These are phyloP conservation scores for Hesperophylax magnus DNA, from an alignment of 1,140 invertebrate genomes.

Conservation along the genomic window DNA sequence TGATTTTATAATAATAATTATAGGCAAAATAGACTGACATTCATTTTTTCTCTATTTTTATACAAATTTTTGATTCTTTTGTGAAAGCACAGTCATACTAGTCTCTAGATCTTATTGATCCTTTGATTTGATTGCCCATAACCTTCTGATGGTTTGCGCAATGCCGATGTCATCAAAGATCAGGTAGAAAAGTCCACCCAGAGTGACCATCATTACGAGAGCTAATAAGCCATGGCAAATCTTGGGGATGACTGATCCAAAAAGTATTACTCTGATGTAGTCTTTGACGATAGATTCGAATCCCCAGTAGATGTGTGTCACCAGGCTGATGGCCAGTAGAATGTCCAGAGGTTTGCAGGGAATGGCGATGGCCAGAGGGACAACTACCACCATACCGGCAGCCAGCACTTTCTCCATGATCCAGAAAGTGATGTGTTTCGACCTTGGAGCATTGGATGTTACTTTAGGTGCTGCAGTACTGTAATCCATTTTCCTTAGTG, in stretches of 20 bases:
- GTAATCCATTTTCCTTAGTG: constrained; percentile 19
- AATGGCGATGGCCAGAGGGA: constrained; percentile 76
- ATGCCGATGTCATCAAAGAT: constrained; percentile 92
- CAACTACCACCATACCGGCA: constrained; percentile 72
- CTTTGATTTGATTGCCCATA: constrained; percentile 73
- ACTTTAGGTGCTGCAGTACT: constrained; percentile 19
- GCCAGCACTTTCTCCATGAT: constrained; percentile 77
- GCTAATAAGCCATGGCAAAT: constrained; percentile 79
- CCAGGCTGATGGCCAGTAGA: constrained; percentile 74
- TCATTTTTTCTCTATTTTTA: too few species aligned
- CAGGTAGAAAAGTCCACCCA: constrained; percentile 89
- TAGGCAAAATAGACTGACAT: too few species aligned
- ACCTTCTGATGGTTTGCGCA: constrained; percentile 80
- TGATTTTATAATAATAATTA: too few species aligned
- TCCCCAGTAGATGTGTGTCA: constrained; percentile 86
- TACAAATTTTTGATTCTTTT: not conserved
- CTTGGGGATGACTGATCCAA: constrained; percentile 84
- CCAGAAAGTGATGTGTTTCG: constrained; percentile 70
- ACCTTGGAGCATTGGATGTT: not conserved
- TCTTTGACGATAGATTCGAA: constrained; percentile 90
- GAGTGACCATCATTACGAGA: constrained; percentile 79
- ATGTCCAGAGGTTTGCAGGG: constrained; percentile 77
- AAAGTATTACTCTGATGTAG: constrained; percentile 84
- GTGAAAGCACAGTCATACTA: not conserved
- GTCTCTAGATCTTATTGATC: not conserved